Evolutionary conservation across 2,888 invertebrate species (phyloP).

Genomic region (Acleris laterana): DNA sequence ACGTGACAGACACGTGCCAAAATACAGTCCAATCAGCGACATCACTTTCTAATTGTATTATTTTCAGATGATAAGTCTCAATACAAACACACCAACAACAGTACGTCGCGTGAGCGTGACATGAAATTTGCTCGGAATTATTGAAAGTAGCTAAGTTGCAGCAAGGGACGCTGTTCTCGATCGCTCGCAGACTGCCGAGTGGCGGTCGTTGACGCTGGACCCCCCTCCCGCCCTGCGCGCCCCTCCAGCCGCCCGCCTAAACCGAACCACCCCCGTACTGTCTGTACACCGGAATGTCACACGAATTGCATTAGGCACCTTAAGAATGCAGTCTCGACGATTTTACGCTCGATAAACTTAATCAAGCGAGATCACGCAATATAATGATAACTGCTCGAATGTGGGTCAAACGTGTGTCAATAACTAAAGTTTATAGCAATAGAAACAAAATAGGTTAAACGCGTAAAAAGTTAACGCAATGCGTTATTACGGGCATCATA

Average conservation of each 20-base stretch:
- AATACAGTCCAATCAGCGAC: slow-evolving; percentile 30
- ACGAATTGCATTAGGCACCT: slow-evolving; percentile 49
- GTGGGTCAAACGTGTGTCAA: slow-evolving; percentile 33
- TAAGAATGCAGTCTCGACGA: slow-evolving; percentile 35
- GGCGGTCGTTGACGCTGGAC: slow-evolving; percentile 82
- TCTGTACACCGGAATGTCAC: slow-evolving; percentile 47
- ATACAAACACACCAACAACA: slow-evolving; percentile 1
- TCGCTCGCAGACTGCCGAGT: slow-evolving; percentile 73
- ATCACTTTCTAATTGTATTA: neutral
- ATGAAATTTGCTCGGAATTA: slow-evolving; percentile 39
- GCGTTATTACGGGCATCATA: slow-evolving; percentile 41
- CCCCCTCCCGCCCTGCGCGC: slow-evolving; percentile 58
- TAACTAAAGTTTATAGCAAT: slow-evolving; percentile 21
- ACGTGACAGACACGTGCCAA: slow-evolving; percentile 57
- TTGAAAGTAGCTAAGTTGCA: slow-evolving; percentile 56
- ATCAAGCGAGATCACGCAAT: slow-evolving; percentile 52
- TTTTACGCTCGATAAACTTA: neutral
- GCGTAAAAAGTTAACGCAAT: slow-evolving; percentile 37
- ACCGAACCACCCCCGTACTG: slow-evolving; percentile 57
- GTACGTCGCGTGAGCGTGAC: neutral
- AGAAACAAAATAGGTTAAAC: slow-evolving; percentile 29
- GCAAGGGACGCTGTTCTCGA: slow-evolving; percentile 66
- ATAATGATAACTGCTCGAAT: slow-evolving; percentile 44
- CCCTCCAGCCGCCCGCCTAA: slow-evolving; percentile 79
- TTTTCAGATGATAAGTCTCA: slow-evolving; percentile 2